A percentile compares a stretch with the other conserved stretches of the same genome.
These are phyloP conservation scores for Epirrhoe alternata DNA, from an alignment of 2,888 invertebrate genomes.

Conservation along the genomic window DNA sequence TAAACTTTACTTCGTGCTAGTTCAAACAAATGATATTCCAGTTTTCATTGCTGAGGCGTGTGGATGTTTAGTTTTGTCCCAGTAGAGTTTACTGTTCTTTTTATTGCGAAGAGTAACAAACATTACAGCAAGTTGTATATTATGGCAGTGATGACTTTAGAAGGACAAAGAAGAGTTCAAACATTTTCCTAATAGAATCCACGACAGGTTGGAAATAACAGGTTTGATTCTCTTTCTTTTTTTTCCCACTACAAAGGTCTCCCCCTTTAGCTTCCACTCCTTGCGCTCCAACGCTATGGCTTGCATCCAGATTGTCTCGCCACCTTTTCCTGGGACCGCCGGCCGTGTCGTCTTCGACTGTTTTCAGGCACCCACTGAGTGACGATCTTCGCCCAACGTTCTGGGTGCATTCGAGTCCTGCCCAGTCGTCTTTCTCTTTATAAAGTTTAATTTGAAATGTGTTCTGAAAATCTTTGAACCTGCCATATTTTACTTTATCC, in stretches of 20 bases:
- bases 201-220: no score
- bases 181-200: background rate
- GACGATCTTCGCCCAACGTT: no score
- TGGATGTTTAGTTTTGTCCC: background rate
- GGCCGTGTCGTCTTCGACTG: no score
- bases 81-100: background rate
- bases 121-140: background rate
- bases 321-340: no score
- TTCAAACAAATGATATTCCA: background rate
- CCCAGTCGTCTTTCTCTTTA: no score
- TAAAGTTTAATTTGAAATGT: background rate
- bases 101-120: background rate
- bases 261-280: no score
- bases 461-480: conserved; percentile 15
- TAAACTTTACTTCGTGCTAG: no score
- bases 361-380: no score
- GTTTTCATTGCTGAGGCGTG: background rate
- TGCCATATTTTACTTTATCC: conserved; percentile 14
- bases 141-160: background rate
- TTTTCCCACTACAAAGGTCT: no score
- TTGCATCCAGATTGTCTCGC: no score
- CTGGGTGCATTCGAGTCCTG: background rate
- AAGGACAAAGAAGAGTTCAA: background rate
- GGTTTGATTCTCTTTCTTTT: no score
- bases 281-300: no score